Conservation (phyloP, 2,797 vertebrate species). For the Crocodylus rhombifer region DNA sequence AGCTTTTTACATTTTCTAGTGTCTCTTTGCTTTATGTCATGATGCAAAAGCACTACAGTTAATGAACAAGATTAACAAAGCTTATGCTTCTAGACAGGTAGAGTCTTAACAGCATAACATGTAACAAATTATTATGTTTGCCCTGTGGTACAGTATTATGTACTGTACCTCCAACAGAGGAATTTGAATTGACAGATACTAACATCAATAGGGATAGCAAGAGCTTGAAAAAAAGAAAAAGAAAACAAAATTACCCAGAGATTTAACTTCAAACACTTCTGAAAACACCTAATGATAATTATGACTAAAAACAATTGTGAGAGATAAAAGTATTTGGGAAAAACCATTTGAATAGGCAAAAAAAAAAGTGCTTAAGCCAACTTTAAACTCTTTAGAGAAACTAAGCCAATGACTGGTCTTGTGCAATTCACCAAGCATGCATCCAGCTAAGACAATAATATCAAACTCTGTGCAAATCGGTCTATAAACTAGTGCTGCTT, state of each 20-base stretch:
- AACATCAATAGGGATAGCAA: constrained; percentile 34
- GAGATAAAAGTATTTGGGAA: not conserved
- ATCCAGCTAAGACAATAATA: constrained; percentile 3
- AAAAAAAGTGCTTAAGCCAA: not conserved
- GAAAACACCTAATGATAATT: not conserved
- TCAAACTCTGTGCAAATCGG: not conserved
- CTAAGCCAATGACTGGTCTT: not conserved
- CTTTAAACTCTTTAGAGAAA: constrained; percentile 24
- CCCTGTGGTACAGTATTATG: not conserved
- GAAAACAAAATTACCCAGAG: not conserved
- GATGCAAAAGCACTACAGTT: not conserved
- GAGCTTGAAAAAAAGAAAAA: not conserved
- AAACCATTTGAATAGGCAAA: constrained; percentile 37
- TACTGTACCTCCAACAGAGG: not conserved
- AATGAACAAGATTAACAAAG: constrained; percentile 23
- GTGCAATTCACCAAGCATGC: not conserved
- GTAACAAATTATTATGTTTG: not conserved
- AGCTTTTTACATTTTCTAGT: not conserved
- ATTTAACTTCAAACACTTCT: constrained; percentile 19
- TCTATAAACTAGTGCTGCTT: not conserved
- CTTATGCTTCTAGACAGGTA: not conserved
- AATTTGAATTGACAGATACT: constrained; percentile 24
- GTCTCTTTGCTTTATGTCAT: not conserved
- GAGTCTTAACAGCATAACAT: not conserved
- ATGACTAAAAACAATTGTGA: constrained; percentile 4